Conservation (phyloP, 2,888 invertebrate genomes). For the Prosopocoilus inquinatus region DNA sequence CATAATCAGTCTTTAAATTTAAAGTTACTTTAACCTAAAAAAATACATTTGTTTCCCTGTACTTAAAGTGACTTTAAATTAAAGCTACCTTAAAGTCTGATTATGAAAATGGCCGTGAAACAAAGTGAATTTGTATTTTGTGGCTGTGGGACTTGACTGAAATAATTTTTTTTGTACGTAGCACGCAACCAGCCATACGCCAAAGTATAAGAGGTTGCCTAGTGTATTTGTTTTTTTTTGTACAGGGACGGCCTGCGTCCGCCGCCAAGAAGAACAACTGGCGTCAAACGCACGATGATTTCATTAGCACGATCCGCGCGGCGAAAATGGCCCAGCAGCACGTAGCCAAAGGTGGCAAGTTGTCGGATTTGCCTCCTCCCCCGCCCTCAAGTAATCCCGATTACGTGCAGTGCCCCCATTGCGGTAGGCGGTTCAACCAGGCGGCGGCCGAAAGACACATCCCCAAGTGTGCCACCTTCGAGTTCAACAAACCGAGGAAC, state of each 20-base stretch:
- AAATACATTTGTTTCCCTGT: too few species aligned
- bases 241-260: background rate
- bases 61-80: too few species aligned
- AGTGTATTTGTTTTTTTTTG: too few species aligned
- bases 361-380: slow-evolving; percentile 86
- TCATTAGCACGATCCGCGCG: slow-evolving; percentile 85
- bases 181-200: too few species aligned
- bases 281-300: slow-evolving; percentile 92
- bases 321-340: slow-evolving; percentile 83
- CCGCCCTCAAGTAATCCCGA: slow-evolving; percentile 87
- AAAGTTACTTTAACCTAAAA: too few species aligned
- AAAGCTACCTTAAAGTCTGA: too few species aligned
- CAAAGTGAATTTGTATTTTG: too few species aligned
- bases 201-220: too few species aligned
- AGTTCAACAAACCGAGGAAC: slow-evolving; percentile 73
- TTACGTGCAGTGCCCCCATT: slow-evolving; percentile 88
- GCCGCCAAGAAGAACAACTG: slow-evolving; percentile 64
- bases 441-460: slow-evolving; percentile 86
- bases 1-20: too few species aligned
- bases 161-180: too few species aligned
- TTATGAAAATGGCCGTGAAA: too few species aligned
- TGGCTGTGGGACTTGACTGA: too few species aligned
- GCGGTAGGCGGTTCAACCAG: slow-evolving; percentile 80
- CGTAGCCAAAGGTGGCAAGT: slow-evolving; percentile 79
- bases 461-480: slow-evolving; percentile 82